Evolutionary conservation across 2,888 invertebrate species (phyloP).

Genomic region (Drosophila neonasuta): DNA sequence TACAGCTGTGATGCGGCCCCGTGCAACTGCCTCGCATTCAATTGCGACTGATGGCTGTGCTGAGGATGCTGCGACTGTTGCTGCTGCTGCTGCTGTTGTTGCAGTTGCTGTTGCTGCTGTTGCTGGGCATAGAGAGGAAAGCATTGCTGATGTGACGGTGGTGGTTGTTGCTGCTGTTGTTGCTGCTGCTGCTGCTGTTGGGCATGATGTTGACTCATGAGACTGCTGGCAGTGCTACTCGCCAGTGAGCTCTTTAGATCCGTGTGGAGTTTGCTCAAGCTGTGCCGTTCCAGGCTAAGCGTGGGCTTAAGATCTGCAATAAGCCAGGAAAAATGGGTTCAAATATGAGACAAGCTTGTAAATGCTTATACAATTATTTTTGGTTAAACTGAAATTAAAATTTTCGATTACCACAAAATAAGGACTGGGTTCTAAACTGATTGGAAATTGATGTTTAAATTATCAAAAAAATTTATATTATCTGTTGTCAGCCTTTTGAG

Average conservation of each 20-base stretch:
- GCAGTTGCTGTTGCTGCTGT: conserved; percentile 43
- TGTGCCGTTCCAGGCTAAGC: conserved; percentile 79
- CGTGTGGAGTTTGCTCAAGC: conserved; percentile 71
- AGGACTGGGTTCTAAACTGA: too few relatives aligned
- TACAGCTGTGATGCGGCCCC: conserved; percentile 70
- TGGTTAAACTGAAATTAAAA: too few relatives aligned
- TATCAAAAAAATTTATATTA: too few relatives aligned
- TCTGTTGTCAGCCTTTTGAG: too few relatives aligned
- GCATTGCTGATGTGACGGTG: conserved; percentile 63
- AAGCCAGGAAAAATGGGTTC: background rate
- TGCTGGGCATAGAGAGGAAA: conserved; percentile 56
- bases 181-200: conserved; percentile 57
- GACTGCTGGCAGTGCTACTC: conserved; percentile 54
- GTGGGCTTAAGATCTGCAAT: conserved; percentile 80
- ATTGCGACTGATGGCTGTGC: conserved; percentile 56
- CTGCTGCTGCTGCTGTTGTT: conserved; percentile 58
- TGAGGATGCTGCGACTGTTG: conserved; percentile 44
- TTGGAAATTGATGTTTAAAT: too few relatives aligned
- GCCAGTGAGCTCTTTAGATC: conserved; percentile 67
- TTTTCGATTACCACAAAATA: too few relatives aligned
- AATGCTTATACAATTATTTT: too few relatives aligned
- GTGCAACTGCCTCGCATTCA: conserved; percentile 61
- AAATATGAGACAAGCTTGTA: too few relatives aligned
- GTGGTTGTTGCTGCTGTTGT: conserved; percentile 57
- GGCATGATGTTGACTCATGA: conserved; percentile 63